These are phyloP conservation scores for Hemicordylus capensis DNA, from an alignment of 2,113 vertebrate species.

Conservation along the genomic window DNA sequence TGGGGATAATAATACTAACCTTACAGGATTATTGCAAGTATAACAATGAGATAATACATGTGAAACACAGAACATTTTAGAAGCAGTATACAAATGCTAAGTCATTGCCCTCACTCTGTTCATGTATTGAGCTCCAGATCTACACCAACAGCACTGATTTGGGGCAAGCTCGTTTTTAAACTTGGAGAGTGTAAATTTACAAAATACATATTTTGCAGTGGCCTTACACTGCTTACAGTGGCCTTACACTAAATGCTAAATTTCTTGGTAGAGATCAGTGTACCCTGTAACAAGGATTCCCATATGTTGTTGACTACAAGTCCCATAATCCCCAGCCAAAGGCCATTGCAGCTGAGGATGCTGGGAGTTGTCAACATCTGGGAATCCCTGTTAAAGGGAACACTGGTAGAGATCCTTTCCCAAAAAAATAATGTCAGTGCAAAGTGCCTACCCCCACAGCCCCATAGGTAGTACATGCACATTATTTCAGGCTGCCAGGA, in stretches of 20 bases:
- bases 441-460: neutral
- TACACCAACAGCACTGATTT: neutral
- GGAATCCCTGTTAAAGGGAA: too few species aligned
- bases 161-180: neutral
- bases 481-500: neutral
- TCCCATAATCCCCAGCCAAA: too few species aligned
- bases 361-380: too few species aligned
- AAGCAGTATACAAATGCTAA: too few species aligned
- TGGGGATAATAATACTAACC: too few species aligned
- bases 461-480: neutral
- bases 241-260: neutral
- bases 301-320: too few species aligned
- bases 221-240: neutral
- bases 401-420: too few species aligned
- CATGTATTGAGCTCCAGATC: neutral
- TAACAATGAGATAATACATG: too few species aligned
- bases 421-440: neutral
- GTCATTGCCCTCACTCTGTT: neutral
- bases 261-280: neutral
- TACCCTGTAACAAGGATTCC: too few species aligned
- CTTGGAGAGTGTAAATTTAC: neutral
- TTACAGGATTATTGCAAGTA: too few species aligned
- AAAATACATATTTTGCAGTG: neutral
- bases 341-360: too few species aligned
- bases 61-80: too few species aligned